Conservation (phyloP, 2,113 vertebrate genomes). For the Nematolebias whitei region DNA sequence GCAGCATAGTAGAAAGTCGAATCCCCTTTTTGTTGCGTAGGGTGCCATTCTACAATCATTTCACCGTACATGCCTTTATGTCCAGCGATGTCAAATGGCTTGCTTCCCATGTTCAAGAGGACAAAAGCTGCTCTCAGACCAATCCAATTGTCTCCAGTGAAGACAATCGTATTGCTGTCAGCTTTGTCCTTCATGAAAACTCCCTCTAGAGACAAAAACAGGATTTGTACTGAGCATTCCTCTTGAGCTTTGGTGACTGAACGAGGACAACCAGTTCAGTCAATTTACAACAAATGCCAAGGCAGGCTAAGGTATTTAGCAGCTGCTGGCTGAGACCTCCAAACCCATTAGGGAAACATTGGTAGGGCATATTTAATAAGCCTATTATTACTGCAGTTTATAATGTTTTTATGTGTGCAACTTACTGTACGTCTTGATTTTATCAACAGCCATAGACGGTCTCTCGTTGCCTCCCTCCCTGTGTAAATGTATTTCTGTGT, state of each 20-base stretch:
- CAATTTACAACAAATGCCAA: slow-evolving; percentile 5
- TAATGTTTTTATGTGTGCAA: background rate
- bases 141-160: slow-evolving; percentile 42
- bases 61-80: slow-evolving; percentile 1
- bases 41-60: slow-evolving; percentile 6
- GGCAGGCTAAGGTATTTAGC: slow-evolving; percentile 12
- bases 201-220: slow-evolving; percentile 31
- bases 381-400: background rate
- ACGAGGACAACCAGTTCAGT: slow-evolving; percentile 32
- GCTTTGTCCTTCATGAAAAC: slow-evolving; percentile 58
- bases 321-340: slow-evolving; percentile 15
- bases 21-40: background rate
- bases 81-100: slow-evolving; percentile 36
- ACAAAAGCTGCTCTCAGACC: slow-evolving; percentile 47
- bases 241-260: slow-evolving; percentile 41
- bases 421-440: background rate
- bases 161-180: slow-evolving; percentile 32
- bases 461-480: background rate
- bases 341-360: slow-evolving; percentile 6
- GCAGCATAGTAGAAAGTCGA: background rate
- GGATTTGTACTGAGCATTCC: slow-evolving; percentile 57
- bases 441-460: slow-evolving; percentile 13
- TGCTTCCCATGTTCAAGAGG: slow-evolving; percentile 39
- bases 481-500: slow-evolving; percentile 20
- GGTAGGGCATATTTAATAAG: slow-evolving; percentile 1